A percentile compares a stretch with the other conserved stretches of the same genome.
These are phyloP conservation scores for Hippocampus kuda DNA, from an alignment of 2,797 vertebrate species.

Conservation along the genomic window DNA sequence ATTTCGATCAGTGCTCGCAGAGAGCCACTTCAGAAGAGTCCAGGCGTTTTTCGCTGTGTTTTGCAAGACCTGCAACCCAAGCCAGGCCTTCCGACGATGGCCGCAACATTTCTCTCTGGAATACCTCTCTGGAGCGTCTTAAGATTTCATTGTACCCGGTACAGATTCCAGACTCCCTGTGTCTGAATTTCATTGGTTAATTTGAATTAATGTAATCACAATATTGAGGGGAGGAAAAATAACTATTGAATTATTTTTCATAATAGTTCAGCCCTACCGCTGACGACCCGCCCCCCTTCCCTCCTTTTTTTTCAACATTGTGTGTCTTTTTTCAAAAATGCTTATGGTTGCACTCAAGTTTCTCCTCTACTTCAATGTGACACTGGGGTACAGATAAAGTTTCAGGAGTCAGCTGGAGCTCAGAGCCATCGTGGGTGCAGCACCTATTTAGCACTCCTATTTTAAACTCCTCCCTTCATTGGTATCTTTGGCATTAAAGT, in stretches of 20 bases:
- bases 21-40: too few relatives aligned
- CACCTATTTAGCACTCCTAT: constrained; percentile 41
- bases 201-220: too few relatives aligned
- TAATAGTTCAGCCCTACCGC: not conserved
- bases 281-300: not conserved
- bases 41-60: too few relatives aligned
- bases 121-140: too few relatives aligned
- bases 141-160: too few relatives aligned
- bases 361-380: constrained; percentile 43
- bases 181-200: too few relatives aligned
- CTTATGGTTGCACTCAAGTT: constrained; percentile 15
- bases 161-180: too few relatives aligned
- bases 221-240: too few relatives aligned
- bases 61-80: too few relatives aligned
- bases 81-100: too few relatives aligned
- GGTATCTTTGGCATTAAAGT: constrained; percentile 39
- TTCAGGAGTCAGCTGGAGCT: constrained; percentile 47
- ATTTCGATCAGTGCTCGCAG: too few relatives aligned
- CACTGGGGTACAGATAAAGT: constrained; percentile 26
- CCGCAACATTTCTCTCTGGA: too few relatives aligned
- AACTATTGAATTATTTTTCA: not conserved
- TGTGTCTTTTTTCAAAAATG: not conserved
- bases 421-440: constrained; percentile 32
- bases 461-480: constrained; percentile 43
- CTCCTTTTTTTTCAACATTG: not conserved